Base-by-base conservation (phyloP, 1,140 invertebrate genomes). In the Hesperophylax magnus region DNA sequence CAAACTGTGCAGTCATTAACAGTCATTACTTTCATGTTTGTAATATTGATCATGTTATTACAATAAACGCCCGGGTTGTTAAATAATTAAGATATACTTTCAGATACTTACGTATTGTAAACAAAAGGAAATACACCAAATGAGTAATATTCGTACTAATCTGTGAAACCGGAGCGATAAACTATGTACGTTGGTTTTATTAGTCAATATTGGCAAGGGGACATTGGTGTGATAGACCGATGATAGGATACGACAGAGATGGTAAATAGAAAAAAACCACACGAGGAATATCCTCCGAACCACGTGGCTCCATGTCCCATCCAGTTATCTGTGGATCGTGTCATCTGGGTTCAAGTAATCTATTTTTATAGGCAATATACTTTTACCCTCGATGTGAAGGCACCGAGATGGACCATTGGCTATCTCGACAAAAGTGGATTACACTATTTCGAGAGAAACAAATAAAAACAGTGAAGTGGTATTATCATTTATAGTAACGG, bases 281-380 rank as follows among this genome's bases (percentile, higher is more conserved):
- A 34, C 63, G 15, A 67, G 63, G 27, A 31, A 34, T 67, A 27
- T 11, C 3, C 11, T 47, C 39, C 11, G 39, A 47, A 47, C 67
- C 67, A 71, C 67, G 67, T 71, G 67, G 67, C n/a, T 18, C 17
- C n/a, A 47, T 11, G 67, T 18, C n/a, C 17, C 34, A 20, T 11
- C 67, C 67, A 71, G 67, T 71, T 71, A 71, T 71, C 67, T 18
- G 31, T 9, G 39, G 67, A 52, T 47, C 31, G 67, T 71, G 67
- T 71, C 67, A 47, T 71, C 67, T 52, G 39, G 67, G n/a, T 24
- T 47, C 67, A 53, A 71, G 34, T 52, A 71, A 71, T 71, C 67
- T 71, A 71, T 71, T 71, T 71, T 71, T 71, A 71, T 71, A 52
- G 67, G 14, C 67, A 71, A 71, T 71, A 71, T 52, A 71, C 67